Base-by-base conservation (phyloP, 2,888 invertebrate genomes). In the Ormyrus pomaceus region DNA sequence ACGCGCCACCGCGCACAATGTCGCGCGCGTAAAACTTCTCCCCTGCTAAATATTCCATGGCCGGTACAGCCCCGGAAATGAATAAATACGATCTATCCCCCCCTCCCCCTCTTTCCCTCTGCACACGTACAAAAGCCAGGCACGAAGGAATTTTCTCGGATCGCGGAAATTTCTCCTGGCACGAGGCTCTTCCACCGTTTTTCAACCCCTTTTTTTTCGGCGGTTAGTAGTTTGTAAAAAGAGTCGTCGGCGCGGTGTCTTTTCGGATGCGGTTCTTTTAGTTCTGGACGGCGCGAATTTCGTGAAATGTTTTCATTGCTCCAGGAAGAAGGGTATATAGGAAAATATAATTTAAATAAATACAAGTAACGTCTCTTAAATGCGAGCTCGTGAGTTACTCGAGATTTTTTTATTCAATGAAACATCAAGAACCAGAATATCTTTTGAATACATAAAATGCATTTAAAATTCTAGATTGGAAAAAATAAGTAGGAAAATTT, bases 1-100 rank as follows among this genome's bases (percentile, higher is more conserved):
- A 48, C 69, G 68, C 19, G 13, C 46, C 13, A 8, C n/a, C 13
- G 48, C n/a, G 9, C n/a, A 0, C 9, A 8, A 51, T 45, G 11
- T 9, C 51, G 10, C n/a, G n/a, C 11, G 51, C 34, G 34, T 64
- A 64, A 64, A 64, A 48, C 45, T 73, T 1, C 11, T 50, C 11
- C 62, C 11, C 46, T 34, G n/a, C 5, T 70, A 34, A 59, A 70
- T 70, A 64, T 70, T 70, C 64, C 50, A 64, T 55, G 13, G 50
- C 11, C 59, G 19, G 13, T 11, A 9, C n/a, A n/a, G 19, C 5
- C 55, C 55, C 19, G 53, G 48, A 69, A 53, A 61, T 53, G 55
- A 53, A 55, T 56, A 61, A 76, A 69, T 74, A 74, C 50, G 5
- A 6, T 51, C 13, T 10, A 5, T 13, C 13, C 11, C 4, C 7